These are phyloP conservation scores for Calliopsis andreniformis DNA, from an alignment of 1,140 invertebrate species.

Conservation along the genomic window DNA sequence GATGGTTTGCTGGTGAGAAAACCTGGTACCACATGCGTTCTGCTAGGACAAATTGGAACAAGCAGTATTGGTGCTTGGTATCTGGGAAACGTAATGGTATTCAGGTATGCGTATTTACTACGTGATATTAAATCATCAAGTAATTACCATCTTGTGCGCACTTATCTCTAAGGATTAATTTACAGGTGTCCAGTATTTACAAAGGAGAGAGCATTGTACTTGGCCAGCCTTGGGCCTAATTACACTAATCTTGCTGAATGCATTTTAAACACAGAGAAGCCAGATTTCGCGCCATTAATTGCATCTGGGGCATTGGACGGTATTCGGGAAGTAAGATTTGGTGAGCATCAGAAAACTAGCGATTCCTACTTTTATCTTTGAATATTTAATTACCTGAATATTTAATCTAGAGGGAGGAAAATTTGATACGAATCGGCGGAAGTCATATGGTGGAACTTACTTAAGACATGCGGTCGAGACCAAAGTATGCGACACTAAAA, in stretches of 20 bases:
- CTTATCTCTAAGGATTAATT: slow-evolving; percentile 3
- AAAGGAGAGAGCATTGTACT: slow-evolving; percentile 79
- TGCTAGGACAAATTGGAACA: slow-evolving; percentile 80
- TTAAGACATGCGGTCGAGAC: slow-evolving; percentile 73
- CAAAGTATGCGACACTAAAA: slow-evolving; percentile 73
- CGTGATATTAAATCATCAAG: neutral
- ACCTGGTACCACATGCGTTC: slow-evolving; percentile 79
- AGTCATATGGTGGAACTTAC: slow-evolving; percentile 76
- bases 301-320: slow-evolving; percentile 77
- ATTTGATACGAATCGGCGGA: slow-evolving; percentile 72
- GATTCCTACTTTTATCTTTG: neutral
- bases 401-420: slow-evolving; percentile 72
- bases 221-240: slow-evolving; percentile 82
- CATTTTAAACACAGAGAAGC: slow-evolving; percentile 77
- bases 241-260: slow-evolving; percentile 81
- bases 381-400: neutral
- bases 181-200: slow-evolving; percentile 80
- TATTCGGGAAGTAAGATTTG: slow-evolving; percentile 74
- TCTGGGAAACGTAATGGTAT: slow-evolving; percentile 82
- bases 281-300: slow-evolving; percentile 80
- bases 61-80: slow-evolving; percentile 79
- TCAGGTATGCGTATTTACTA: slow-evolving; percentile 69
- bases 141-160: slow-evolving; percentile 13
- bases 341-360: slow-evolving; percentile 43
- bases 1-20: slow-evolving; percentile 81